Conservation (phyloP, 2,888 invertebrate genomes). For the Keiferia lycopersicella region DNA sequence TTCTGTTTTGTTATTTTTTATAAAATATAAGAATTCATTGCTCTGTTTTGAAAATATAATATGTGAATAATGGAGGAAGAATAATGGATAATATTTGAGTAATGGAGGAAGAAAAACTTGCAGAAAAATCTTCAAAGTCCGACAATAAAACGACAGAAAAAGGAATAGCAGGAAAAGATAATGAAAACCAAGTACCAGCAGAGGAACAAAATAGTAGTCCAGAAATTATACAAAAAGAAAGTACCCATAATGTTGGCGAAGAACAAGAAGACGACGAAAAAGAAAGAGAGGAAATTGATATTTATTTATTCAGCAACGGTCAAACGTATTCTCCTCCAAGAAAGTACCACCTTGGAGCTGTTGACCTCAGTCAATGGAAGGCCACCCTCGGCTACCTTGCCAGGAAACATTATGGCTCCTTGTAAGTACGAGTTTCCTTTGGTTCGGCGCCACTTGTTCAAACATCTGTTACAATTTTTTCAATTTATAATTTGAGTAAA, state of each 20-base stretch:
- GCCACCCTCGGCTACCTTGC: slow-evolving; percentile 53
- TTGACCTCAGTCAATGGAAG: slow-evolving; percentile 58
- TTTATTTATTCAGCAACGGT: slow-evolving; percentile 67
- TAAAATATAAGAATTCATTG: too few relatives aligned
- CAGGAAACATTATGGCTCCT: slow-evolving; percentile 56
- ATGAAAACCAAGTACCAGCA: too few relatives aligned
- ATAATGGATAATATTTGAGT: not conserved
- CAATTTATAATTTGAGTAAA: too few relatives aligned
- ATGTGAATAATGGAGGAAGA: not conserved
- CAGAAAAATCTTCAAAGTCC: not conserved
- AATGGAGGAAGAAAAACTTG: not conserved
- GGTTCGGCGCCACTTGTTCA: too few relatives aligned
- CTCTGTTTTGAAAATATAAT: not conserved
- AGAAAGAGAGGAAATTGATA: slow-evolving; percentile 50
- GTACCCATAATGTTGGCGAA: slow-evolving; percentile 1
- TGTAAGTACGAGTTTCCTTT: slow-evolving; percentile 44
- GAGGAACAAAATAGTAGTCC: too few relatives aligned
- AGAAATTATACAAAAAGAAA: not conserved
- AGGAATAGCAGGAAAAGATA: not conserved
- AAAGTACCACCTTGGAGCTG: slow-evolving; percentile 58
- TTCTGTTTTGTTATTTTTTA: too few relatives aligned
- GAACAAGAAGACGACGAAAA: slow-evolving; percentile 33
- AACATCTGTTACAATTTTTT: too few relatives aligned
- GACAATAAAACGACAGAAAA: not conserved
- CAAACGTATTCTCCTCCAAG: slow-evolving; percentile 64